Base-by-base conservation (phyloP, 2,888 invertebrate species). In the Leptinotarsa juncta region DNA sequence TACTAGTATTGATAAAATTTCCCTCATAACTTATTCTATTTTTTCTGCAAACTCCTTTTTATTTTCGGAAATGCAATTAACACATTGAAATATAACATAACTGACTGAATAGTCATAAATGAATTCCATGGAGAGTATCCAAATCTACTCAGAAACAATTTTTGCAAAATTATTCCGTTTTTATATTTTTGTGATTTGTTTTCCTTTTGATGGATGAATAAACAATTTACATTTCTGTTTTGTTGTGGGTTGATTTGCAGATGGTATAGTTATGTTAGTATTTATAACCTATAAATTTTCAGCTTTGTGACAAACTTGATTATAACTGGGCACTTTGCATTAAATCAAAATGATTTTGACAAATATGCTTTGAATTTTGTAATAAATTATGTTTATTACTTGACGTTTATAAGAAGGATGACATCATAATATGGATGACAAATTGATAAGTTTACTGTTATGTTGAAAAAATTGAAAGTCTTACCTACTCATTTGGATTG, bases 251-350 rank as follows among this genome's bases (percentile, higher is more conserved):
- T 57, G 57, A 23, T 57, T 12, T 23, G 16, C 20, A 3, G 55
- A 20, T 57, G 12, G 18, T 57, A 15, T 4, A 12, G 20, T 57
- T 57, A 14, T 14, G 26, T 15, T 57, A 15, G 23, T 14, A 15
- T 26, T 23, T 23, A 26, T 57, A 23, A 57, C 57, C 20, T 23
- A 23, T 57, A 57, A 23, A 57, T 57, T 15, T 57, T 57, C 26
- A 57, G 15, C 2, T 57, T 57, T 57, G 26, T 57, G 23, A 57
- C 23, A 57, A 14, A 57, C 4, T 57, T 57, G 57, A 23, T 57
- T 57, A 15, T 57, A 57, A 57, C 57, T 26, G 57, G 23, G 20
- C 15, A 57, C 57, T 57, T 57, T 57, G 57, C 57, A 57, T 57
- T 14, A 4, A 20, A 26, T 20, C 15, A 23, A 23, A 23, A 26